Evolutionary conservation across 2,113 vertebrate species (phyloP), one percentile per base, ranked within the genome.

Genomic region (Athene noctua): DNA sequence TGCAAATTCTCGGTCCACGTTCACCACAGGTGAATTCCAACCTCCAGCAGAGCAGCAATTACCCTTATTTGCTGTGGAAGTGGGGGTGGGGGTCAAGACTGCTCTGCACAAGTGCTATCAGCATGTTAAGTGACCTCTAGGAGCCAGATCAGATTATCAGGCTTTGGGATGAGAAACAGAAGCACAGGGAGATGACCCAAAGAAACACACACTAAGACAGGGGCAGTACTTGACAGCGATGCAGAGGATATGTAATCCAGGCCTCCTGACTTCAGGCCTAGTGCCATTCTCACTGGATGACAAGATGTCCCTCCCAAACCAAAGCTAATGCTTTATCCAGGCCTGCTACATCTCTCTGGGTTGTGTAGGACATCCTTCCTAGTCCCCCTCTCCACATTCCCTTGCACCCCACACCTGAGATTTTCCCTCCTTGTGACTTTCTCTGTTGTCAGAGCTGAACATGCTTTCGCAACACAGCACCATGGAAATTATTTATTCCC

Each of bases 381-480:
- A 20, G 55, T 7, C 51, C 18, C 27, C 12, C 13, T 46, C 21
- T 26, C 42, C 1, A 0, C 1, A 4, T 20, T 34, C 23, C 9
- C 32, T 10, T 34, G 21, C 11, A 36, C 19, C 25, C 23, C 29
- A 29, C 32, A 29, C 46, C 61, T 26, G 36, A 75, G 62, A 52
- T 12, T 57, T 61, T 26, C 14, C 23, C 20, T 77, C 22, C 13
- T 62, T 47, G 1, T 44, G 73, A 34, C 34, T 54, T 80, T 67
- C 63, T 77, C 54, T 25, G 22, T 52, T 38, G 25, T 38, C 71
- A 77, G 47, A 88, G 42, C 16, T 67, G 68, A 92, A 80, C 0
- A 1, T n/a, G 27, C 57, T 42, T 66, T 47, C 51, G 47, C 68
- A 67, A 29, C 22, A 8, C 5, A 77, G 52, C n/a, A 36, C 12